A percentile compares a stretch with the other conserved stretches of the same genome.
These are phyloP conservation scores for Microcebus lehilahytsara DNA, from an alignment of 2,113 vertebrate species.

Conservation along the genomic window DNA sequence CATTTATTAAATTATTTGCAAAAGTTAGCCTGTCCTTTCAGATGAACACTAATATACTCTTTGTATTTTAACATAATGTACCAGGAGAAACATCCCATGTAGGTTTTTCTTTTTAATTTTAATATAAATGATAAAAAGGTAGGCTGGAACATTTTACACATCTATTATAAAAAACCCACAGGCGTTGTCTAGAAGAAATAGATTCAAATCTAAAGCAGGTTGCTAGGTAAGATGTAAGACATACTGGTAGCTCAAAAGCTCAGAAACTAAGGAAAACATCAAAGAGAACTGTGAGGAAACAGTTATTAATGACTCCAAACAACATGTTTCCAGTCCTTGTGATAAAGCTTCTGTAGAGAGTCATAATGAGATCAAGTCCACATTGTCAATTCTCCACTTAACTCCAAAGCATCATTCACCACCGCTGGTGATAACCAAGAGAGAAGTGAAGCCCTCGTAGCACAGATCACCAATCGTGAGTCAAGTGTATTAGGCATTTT, in stretches of 20 bases:
- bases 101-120: slow-evolving; percentile 60
- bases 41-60: slow-evolving; percentile 16
- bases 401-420: background rate
- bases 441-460: background rate
- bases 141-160: slow-evolving; percentile 52
- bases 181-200: slow-evolving; percentile 8
- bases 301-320: background rate
- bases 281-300: background rate
- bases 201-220: background rate
- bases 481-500: background rate
- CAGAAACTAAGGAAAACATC: background rate
- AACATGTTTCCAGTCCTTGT: background rate
- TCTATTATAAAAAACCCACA: slow-evolving; percentile 68
- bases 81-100: slow-evolving; percentile 66
- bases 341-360: background rate
- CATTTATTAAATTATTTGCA: background rate
- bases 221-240: background rate
- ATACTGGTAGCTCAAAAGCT: background rate
- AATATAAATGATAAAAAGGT: slow-evolving; percentile 65
- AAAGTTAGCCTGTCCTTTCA: background rate
- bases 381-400: background rate
- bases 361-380: background rate
- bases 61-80: slow-evolving; percentile 40
- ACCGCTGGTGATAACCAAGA: background rate
- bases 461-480: background rate